Evolutionary conservation across 2,888 invertebrate species (phyloP).

Genomic region (Morpho achilles): DNA sequence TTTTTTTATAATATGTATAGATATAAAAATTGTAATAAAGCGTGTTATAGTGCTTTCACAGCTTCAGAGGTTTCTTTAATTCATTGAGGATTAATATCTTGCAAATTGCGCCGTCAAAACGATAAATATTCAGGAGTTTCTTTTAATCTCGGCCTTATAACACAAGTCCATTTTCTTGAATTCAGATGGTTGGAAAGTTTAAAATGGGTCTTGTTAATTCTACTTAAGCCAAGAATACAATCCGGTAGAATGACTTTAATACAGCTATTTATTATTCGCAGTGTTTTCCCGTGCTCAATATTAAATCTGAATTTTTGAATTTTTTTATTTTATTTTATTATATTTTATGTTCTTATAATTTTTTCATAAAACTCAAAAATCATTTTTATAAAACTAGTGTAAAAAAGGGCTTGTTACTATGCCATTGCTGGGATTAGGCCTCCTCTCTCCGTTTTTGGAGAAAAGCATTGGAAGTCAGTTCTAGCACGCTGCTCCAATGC

Average conservation of each 20-base stretch:
- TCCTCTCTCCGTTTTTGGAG: no score
- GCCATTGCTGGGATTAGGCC: no score
- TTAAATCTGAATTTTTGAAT: no score
- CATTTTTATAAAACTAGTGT: no score
- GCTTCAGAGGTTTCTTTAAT: slow-evolving; percentile 34
- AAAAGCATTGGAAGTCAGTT: no score
- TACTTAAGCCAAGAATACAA: slow-evolving; percentile 2
- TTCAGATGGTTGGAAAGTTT: slow-evolving; percentile 25
- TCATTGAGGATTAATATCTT: slow-evolving; percentile 38
- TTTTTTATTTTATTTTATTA: no score
- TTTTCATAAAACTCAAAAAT: no score
- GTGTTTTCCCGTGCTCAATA: background rate
- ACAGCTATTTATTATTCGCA: slow-evolving; percentile 3
- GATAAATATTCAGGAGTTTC: slow-evolving; percentile 42
- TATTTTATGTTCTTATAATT: no score
- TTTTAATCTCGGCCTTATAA: slow-evolving; percentile 33
- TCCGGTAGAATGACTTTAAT: slow-evolving; percentile 5
- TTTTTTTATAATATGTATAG: no score
- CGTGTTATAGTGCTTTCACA: slow-evolving; percentile 18
- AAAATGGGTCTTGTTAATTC: slow-evolving; percentile 14
- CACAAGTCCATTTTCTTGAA: slow-evolving; percentile 29
- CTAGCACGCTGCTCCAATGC: no score
- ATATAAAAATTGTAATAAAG: background rate
- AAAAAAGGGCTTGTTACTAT: no score
- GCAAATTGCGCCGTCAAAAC: slow-evolving; percentile 39